phyloP scores from a whole-genome alignment of 2,888 invertebrate species.

The Xestia c-nigrum region DNA sequence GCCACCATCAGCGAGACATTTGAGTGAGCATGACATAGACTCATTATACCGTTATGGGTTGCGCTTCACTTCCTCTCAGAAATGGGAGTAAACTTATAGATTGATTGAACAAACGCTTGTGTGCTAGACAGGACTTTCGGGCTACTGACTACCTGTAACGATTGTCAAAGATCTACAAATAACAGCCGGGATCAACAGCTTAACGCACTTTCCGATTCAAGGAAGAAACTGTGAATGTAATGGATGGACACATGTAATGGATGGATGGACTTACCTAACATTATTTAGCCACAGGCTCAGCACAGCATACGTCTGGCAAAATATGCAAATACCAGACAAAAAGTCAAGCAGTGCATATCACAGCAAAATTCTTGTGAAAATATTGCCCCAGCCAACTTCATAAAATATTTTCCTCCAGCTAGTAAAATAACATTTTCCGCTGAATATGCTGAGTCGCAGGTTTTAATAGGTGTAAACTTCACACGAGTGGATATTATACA shows the following conservation, averaged over 20 bases:
- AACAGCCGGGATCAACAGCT: background rate
- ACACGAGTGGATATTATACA: slow-evolving; percentile 58
- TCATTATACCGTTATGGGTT: too few species aligned
- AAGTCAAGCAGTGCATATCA: slow-evolving; percentile 14
- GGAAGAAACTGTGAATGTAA: background rate
- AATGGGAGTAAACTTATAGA: too few species aligned
- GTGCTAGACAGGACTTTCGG: background rate
- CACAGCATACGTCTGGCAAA: background rate
- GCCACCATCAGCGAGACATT: too few species aligned
- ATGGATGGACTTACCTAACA: background rate
- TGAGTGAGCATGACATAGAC: too few species aligned
- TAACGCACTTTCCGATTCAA: background rate
- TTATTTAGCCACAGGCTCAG: background rate
- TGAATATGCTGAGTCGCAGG: slow-evolving; percentile 53
- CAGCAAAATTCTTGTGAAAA: slow-evolving; percentile 22
- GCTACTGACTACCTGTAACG: background rate
- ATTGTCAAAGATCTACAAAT: background rate
- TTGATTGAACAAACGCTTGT: too few species aligned
- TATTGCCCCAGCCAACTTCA: slow-evolving; percentile 26
- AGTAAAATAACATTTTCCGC: slow-evolving; percentile 51
- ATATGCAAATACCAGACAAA: background rate
- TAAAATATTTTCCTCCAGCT: slow-evolving; percentile 47
- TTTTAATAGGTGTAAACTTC: slow-evolving; percentile 61
- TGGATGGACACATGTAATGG: background rate
- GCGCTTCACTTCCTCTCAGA: too few species aligned